Percentiles rank a stretch among this genome's conserved stretches.
These are phyloP conservation scores for Hydrolagus colliei DNA, from an alignment of 2,797 vertebrate species.

Conservation along the genomic window DNA sequence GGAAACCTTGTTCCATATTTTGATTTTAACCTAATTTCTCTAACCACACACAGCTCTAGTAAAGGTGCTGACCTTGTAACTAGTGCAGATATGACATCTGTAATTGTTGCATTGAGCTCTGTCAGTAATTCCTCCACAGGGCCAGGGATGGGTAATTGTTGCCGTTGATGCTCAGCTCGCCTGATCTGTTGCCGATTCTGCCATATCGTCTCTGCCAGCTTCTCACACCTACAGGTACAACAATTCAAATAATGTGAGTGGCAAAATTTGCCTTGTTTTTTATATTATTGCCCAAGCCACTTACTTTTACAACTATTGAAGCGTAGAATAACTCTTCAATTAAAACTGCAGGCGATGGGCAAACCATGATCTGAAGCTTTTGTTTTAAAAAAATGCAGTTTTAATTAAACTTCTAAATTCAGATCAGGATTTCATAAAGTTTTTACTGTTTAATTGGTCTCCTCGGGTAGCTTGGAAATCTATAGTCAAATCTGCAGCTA, in stretches of 20 bases:
- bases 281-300: background rate
- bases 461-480: no score
- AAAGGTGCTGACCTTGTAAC: slow-evolving; percentile 26
- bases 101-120: slow-evolving; percentile 61
- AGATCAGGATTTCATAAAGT: no score
- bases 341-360: background rate
- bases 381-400: no score
- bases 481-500: no score
- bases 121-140: slow-evolving; percentile 80
- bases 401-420: no score
- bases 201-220: slow-evolving; percentile 82
- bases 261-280: background rate
- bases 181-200: slow-evolving; percentile 88
- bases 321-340: background rate
- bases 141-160: slow-evolving; percentile 83
- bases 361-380: background rate
- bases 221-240: slow-evolving; percentile 72
- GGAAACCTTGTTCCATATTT: no score
- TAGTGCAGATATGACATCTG: slow-evolving; percentile 32
- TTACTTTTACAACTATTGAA: background rate
- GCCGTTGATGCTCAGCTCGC: slow-evolving; percentile 80
- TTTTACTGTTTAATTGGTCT: no score
- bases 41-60: background rate
- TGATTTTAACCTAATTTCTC: no score
- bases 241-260: background rate